phyloP scores from a whole-genome alignment of 2,888 invertebrate genomes.

The Cheilosia grossa region DNA sequence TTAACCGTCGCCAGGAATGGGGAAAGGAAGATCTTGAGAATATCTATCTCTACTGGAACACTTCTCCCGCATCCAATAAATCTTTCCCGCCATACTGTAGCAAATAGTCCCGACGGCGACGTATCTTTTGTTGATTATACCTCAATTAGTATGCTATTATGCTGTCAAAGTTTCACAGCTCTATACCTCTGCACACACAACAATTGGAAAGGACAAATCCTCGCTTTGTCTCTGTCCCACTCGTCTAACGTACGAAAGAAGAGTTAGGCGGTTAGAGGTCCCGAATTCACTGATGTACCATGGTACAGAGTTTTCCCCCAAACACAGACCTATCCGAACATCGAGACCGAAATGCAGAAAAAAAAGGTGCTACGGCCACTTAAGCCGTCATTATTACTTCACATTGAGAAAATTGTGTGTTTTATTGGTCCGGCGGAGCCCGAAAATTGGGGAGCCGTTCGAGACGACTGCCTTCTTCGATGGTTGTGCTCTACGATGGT shows the following conservation, averaged over 20 bases:
- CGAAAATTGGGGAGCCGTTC: slow-evolving; percentile 52
- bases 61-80: slow-evolving; percentile 37
- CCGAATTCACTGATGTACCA: slow-evolving; percentile 15
- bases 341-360: slow-evolving; percentile 9
- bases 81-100: slow-evolving; percentile 44
- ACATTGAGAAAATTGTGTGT: slow-evolving; percentile 58
- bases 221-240: neutral
- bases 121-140: slow-evolving; percentile 61
- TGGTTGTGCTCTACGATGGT: slow-evolving; percentile 1
- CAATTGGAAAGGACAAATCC: slow-evolving; percentile 46
- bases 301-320: neutral
- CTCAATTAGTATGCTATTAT: slow-evolving; percentile 67
- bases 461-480: slow-evolving; percentile 32
- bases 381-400: slow-evolving; percentile 56
- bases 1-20: slow-evolving; percentile 9
- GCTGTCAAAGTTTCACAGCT: slow-evolving; percentile 63
- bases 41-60: slow-evolving; percentile 6
- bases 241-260: neutral
- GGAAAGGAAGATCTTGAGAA: slow-evolving; percentile 19
- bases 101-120: slow-evolving; percentile 24
- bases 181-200: slow-evolving; percentile 26
- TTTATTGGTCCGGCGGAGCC: slow-evolving; percentile 53
- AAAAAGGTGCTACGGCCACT: slow-evolving; percentile 41
- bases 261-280: slow-evolving; percentile 9
- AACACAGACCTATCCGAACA: neutral